Evolutionary conservation across 1,140 invertebrate species (phyloP).

Genomic region (Hycleus cichorii): DNA sequence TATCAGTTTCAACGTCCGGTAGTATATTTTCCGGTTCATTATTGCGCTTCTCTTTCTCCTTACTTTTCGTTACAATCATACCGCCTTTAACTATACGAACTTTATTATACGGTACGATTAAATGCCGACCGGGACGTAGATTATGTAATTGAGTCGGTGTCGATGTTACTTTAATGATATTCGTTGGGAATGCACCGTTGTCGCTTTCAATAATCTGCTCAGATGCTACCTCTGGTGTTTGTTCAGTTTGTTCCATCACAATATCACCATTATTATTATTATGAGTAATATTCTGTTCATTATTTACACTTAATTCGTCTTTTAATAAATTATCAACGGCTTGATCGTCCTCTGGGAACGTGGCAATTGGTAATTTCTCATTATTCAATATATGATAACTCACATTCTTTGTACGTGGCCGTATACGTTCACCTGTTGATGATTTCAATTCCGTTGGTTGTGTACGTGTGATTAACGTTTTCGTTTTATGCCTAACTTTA

Average conservation of each 20-base stretch:
- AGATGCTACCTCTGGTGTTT: conserved; percentile 27
- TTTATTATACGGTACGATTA: conserved; percentile 36
- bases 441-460: conserved; percentile 45
- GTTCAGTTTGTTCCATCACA: conserved; percentile 20
- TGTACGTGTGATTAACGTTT: conserved; percentile 50
- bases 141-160: conserved; percentile 24
- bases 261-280: conserved; percentile 22
- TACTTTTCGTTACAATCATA: conserved; percentile 37
- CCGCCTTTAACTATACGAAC: conserved; percentile 37
- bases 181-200: conserved; percentile 17
- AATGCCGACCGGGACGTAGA: conserved; percentile 31
- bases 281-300: not conserved
- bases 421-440: conserved; percentile 42
- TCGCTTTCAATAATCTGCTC: conserved; percentile 30
- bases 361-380: conserved; percentile 38
- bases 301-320: conserved; percentile 23
- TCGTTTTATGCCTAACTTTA: conserved; percentile 50
- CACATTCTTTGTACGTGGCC: conserved; percentile 56
- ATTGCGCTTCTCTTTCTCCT: conserved; percentile 24
- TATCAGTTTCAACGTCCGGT: conserved; percentile 17
- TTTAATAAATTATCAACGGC: conserved; percentile 34
- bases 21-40: conserved; percentile 23
- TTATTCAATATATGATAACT: conserved; percentile 49
- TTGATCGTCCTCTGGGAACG: conserved; percentile 34
- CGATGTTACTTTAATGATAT: conserved; percentile 20